These are phyloP conservation scores for Zele albiditarsus DNA, from an alignment of 2,888 invertebrate genomes.

Conservation along the genomic window DNA sequence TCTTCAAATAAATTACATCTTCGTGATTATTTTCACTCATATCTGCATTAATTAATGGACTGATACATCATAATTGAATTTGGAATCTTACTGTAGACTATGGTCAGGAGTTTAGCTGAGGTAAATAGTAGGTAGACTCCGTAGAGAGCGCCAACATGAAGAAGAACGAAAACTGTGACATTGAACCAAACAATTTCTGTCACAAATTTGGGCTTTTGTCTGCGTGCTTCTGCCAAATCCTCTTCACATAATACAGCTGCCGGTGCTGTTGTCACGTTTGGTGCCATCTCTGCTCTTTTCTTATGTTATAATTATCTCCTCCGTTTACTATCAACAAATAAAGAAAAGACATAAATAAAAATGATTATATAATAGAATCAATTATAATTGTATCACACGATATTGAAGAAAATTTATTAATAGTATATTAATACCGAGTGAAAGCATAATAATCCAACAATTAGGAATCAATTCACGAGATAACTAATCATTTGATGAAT, in stretches of 20 bases:
- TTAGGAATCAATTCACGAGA: neutral
- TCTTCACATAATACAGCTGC: conserved; percentile 70
- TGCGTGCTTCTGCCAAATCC: conserved; percentile 56
- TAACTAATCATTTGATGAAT: too few species aligned
- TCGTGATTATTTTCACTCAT: neutral
- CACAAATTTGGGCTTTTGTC: conserved; percentile 53
- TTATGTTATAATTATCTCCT: neutral
- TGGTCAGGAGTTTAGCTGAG: conserved; percentile 83
- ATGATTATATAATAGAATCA: neutral
- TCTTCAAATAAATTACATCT: neutral
- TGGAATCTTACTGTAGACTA: conserved; percentile 79
- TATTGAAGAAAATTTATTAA: too few species aligned
- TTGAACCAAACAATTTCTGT: conserved; percentile 85
- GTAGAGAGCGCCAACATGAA: conserved; percentile 85
- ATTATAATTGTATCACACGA: neutral
- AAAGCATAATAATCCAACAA: neutral
- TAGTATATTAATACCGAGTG: neutral
- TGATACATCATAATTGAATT: too few species aligned
- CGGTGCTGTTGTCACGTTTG: conserved; percentile 71
- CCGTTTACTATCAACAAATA: conserved; percentile 46
- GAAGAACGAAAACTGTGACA: conserved; percentile 83
- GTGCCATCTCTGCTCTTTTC: conserved; percentile 68
- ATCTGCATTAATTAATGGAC: too few species aligned
- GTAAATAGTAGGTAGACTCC: conserved; percentile 83
- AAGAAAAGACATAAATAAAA: neutral